Percentiles rank a stretch among this genome's conserved stretches.
Evolutionary conservation across 2,113 vertebrate genomes (phyloP).

Genomic region (Cinclus mexicanus): DNA sequence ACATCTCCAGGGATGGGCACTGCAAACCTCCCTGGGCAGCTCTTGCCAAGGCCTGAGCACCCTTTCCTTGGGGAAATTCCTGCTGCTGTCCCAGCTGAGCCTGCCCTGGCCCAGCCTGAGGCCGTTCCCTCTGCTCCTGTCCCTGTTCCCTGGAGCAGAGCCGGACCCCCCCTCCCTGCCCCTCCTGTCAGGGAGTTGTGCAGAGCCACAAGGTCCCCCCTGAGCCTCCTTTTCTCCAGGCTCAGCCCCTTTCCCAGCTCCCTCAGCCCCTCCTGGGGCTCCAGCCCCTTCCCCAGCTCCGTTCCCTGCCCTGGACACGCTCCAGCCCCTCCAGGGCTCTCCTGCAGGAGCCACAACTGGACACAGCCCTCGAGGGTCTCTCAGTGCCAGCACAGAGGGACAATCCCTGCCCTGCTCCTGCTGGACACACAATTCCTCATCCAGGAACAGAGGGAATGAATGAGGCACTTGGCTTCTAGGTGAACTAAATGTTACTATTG

Average conservation of each 20-base stretch:
- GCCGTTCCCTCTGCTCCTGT: too few species aligned
- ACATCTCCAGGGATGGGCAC: background rate
- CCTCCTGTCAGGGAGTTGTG: background rate
- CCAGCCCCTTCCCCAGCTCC: background rate
- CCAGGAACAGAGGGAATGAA: background rate
- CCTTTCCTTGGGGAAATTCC: background rate
- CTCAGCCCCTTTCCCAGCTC: background rate
- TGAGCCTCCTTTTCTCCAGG: background rate
- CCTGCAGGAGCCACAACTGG: background rate
- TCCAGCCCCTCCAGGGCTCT: background rate
- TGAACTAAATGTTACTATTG: slow-evolving; percentile 6
- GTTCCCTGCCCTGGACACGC: background rate
- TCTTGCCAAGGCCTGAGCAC: rapidly evolving
- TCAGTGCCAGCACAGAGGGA: background rate
- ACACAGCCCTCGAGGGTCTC: background rate
- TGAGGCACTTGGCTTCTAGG: background rate
- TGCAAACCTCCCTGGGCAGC: background rate
- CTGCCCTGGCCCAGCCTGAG: too few species aligned
- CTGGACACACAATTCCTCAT: background rate
- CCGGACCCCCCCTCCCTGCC: background rate
- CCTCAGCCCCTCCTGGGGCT: background rate
- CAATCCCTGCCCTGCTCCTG: background rate
- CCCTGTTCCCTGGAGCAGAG: background rate
- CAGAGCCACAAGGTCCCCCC: background rate
- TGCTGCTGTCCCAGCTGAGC: background rate